phyloP scores from a whole-genome alignment of 1,140 invertebrate genomes.

The Drosophila gunungcola region DNA sequence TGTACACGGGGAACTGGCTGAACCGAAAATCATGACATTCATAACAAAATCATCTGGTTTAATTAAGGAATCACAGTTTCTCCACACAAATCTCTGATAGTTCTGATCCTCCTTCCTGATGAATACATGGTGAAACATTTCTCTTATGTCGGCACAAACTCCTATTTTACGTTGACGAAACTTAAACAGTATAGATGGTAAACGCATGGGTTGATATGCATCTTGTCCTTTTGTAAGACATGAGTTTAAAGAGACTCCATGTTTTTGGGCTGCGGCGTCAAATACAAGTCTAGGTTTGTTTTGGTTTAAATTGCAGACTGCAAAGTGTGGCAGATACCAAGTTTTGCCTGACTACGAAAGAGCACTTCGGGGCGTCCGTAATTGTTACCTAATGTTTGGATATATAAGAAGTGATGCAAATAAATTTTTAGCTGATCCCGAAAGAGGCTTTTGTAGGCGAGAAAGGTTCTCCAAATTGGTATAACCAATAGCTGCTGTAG shows the following conservation, averaged over 20 bases:
- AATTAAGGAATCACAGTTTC: neutral
- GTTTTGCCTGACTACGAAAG: neutral
- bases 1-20: constrained; percentile 3
- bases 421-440: neutral
- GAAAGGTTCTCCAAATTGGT: too few species aligned
- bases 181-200: neutral
- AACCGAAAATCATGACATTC: constrained; percentile 4
- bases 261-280: constrained; percentile 2
- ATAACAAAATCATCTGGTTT: constrained; percentile 1
- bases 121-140: constrained; percentile 4
- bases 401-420: neutral
- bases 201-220: neutral
- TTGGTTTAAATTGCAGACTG: neutral
- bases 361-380: too few species aligned
- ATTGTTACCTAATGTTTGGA: neutral
- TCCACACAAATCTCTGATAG: neutral
- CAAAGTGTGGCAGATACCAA: neutral
- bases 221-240: neutral
- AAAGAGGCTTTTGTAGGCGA: too few species aligned
- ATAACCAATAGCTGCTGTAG: neutral
- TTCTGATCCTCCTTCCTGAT: neutral
- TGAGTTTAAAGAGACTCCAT: neutral
- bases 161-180: constrained; percentile 1
- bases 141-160: constrained; percentile 4
- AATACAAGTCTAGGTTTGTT: neutral